Conservation (phyloP, 2,888 invertebrate genomes). For the Acrobeloides nanus region DNA sequence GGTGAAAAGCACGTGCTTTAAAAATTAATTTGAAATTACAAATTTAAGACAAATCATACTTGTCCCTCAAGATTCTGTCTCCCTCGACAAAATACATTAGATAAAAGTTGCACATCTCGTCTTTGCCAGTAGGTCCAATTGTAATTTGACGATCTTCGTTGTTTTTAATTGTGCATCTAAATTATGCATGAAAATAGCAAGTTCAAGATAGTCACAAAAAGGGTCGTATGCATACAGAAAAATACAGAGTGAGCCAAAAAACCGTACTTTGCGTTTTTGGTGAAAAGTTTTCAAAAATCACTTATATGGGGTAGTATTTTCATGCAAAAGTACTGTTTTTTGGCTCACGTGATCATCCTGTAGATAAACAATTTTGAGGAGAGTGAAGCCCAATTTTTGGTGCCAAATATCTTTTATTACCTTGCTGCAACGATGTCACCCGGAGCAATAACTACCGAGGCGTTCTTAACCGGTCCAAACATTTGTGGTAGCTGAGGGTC, state of each 20-base stretch:
- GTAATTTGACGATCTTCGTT: slow-evolving; percentile 37
- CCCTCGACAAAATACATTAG: slow-evolving; percentile 53
- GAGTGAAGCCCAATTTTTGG: too few species aligned
- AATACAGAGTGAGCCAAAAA: too few species aligned
- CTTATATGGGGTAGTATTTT: too few species aligned
- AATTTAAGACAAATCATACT: slow-evolving; percentile 25
- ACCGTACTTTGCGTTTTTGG: too few species aligned
- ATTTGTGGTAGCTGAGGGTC: slow-evolving; percentile 80
- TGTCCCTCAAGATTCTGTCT: slow-evolving; percentile 14
- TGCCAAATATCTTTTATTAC: too few species aligned
- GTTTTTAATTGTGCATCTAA: slow-evolving; percentile 49
- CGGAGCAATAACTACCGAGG: slow-evolving; percentile 62
- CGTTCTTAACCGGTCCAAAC: slow-evolving; percentile 74
- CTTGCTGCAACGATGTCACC: slow-evolving; percentile 66
- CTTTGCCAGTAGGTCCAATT: slow-evolving; percentile 48
- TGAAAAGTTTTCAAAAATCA: too few species aligned
- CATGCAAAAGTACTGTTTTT: too few species aligned
- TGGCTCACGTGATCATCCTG: too few species aligned
- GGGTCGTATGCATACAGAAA: too few species aligned
- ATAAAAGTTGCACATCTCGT: slow-evolving; percentile 56
- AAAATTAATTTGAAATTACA: neutral
- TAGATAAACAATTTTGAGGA: too few species aligned
- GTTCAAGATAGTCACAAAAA: too few species aligned
- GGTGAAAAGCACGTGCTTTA: slow-evolving; percentile 49
- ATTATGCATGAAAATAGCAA: too few species aligned